A percentile compares a stretch with the other conserved stretches of the same genome.
These are phyloP conservation scores for Acrobasis repandana DNA, from an alignment of 2,888 invertebrate genomes.

Conservation along the genomic window DNA sequence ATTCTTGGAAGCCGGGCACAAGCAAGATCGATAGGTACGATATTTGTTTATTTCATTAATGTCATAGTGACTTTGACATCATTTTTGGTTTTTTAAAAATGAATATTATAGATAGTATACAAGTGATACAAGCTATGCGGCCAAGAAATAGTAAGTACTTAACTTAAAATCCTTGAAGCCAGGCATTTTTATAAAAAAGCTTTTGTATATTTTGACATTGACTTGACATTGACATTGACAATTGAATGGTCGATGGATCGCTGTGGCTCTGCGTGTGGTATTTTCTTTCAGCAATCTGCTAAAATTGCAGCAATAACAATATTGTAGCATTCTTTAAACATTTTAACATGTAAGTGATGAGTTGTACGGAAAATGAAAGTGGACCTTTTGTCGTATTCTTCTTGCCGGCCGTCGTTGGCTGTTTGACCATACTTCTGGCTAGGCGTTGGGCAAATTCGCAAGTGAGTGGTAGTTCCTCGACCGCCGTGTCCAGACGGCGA, in stretches of 20 bases:
- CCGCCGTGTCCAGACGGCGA: conserved; percentile 75
- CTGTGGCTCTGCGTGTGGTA: conserved; percentile 18
- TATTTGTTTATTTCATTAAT: not conserved
- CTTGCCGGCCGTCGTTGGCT: conserved; percentile 78
- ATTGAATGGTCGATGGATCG: not conserved
- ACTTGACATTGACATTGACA: conserved; percentile 4
- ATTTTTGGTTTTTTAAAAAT: not conserved
- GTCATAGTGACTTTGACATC: not conserved
- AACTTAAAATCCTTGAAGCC: too few species aligned
- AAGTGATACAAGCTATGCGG: too few species aligned
- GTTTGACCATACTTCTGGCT: conserved; percentile 77
- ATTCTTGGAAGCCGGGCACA: not conserved
- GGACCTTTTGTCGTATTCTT: conserved; percentile 82
- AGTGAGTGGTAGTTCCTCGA: conserved; percentile 71
- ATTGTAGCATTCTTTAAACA: conserved; percentile 63
- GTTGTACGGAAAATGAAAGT: conserved; percentile 83
- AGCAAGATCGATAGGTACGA: not conserved
- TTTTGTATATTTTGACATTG: too few species aligned
- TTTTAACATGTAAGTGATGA: conserved; percentile 83
- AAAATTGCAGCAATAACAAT: conserved; percentile 53
- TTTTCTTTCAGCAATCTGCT: conserved; percentile 29
- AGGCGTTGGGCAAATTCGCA: conserved; percentile 77
- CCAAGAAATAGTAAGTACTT: too few species aligned
- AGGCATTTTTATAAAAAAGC: too few species aligned
- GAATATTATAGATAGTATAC: too few species aligned